phyloP scores from a whole-genome alignment of 1,140 invertebrate genomes.

The Matsumurasca onukii region DNA sequence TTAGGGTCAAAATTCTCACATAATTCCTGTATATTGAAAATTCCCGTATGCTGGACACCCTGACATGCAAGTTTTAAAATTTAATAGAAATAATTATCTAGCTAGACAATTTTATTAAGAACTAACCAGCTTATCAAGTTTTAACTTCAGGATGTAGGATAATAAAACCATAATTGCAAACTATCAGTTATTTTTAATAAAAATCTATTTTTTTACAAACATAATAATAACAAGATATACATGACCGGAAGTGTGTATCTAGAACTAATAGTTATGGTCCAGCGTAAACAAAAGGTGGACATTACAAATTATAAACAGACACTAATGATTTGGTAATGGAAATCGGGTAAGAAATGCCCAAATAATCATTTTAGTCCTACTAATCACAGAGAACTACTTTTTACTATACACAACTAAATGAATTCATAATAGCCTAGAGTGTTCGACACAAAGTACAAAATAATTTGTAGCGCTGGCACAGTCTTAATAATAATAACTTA shows the following conservation, averaged over 20 bases:
- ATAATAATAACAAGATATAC: neutral
- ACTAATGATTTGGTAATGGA: neutral
- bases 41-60: no score
- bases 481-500: slow-evolving; percentile 22
- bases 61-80: no score
- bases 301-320: neutral
- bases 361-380: neutral
- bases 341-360: neutral
- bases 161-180: no score
- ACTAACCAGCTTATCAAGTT: no score
- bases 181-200: no score
- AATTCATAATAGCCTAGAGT: neutral
- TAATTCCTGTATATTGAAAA: no score
- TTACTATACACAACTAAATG: neutral
- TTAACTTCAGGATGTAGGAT: no score
- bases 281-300: neutral
- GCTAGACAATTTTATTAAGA: no score
- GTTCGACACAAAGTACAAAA: slow-evolving; percentile 9
- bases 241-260: neutral
- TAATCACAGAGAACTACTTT: neutral
- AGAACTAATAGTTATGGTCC: neutral
- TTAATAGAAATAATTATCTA: no score
- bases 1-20: no score
- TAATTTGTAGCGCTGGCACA: slow-evolving; percentile 2
- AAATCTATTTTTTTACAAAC: neutral